Evolutionary conservation across 2,113 vertebrate genomes (phyloP), one percentile per base, ranked within the genome.

Genomic region (Peucedramus taeniatus): DNA sequence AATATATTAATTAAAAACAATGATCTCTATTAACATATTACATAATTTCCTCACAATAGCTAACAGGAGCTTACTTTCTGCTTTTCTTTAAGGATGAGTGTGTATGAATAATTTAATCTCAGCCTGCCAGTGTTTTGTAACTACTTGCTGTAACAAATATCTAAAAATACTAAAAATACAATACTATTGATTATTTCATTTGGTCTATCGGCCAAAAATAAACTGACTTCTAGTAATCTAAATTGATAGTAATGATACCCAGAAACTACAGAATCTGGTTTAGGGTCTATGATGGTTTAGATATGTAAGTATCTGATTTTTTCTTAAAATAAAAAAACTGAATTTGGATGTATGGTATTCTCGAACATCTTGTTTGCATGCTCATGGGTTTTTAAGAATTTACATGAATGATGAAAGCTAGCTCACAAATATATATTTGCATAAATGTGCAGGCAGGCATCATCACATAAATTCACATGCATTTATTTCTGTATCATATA

Each of bases 141-240:
- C 5, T 15, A 35, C 50, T 64, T 72, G 19, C 9, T 69, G 15
- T 22, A 69, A 21, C 7, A 68, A 92, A 71, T 74, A 61, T 27
- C 49, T 83, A 76, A 83, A 95, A 93, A 76, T 74, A 37, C 31
- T 79, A 68, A 82, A 93, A 95, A 68, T 54, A 54, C 10, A 31
- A 15, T 59, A 16, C 10, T 82, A 79, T 91, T 75, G 61, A 90
- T 92, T 76, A 51, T 9, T 87, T 71, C 9, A 53, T 91, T 82
- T 60, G 28, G 7, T 57, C 23, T 40, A 65, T 57, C 12, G 68
- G 17, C 16, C 23, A 81, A 42, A 3, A 33, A 6, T 60, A 70
- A 84, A 24, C 26, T 65, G 19, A 79, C 12, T 39, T 57, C 7
- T 27, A 53, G 64, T 63, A 28, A 12, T 45, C 26, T 79, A 71